Base-by-base conservation (phyloP, 2,888 invertebrate species). In the Drosophila affinis region DNA sequence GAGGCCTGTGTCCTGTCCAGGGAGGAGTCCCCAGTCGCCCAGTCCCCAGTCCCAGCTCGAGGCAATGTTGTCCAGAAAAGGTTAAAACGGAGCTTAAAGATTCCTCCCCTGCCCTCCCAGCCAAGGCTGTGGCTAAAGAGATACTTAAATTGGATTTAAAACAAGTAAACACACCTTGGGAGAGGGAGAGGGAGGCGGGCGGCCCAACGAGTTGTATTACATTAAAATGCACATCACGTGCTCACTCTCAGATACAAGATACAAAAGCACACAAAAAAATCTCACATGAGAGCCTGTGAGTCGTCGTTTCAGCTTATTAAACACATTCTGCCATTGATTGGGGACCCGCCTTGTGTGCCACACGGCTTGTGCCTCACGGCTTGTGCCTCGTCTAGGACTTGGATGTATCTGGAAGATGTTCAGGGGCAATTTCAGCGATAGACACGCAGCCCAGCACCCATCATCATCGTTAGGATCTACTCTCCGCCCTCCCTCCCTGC, bases 301-400 rank as follows among this genome's bases (percentile, higher is more conserved):
- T n/a, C n/a, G 17, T 21, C 21, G 73, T 75, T 81, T 77, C 71
- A 74, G 83, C 79, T 79, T 81, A 81, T 81, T 82, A 82, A 79
- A 79, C 72, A 71, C 75, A 69, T 75, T 79, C 65, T 74, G 39
- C n/a, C 39, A 82, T 79, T 75, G 82, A 82, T 82, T 79, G 79
- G 72, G 14, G 7, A 14, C 44, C 45, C n/a, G 56, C 17, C 18
- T n/a, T n/a, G 2, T 18, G 18, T 18, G 18, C 18, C 18, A 12
- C 24, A 21, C 21, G 21, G 3, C 21, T 21, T 3, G 21, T 21
- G 21, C 21, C 21, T 21, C 0, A 3, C 21, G 21, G 2, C 21
- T 21, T 21, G 21, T 3, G 39, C 39, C 39, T 39, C 7, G 39
- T 39, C 39, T 39, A 39, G 14, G n/a, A 39, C 39, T 39, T n/a